These are phyloP conservation scores for Sminthopsis crassicaudata DNA, from an alignment of 2,113 vertebrate genomes.

Conservation along the genomic window DNA sequence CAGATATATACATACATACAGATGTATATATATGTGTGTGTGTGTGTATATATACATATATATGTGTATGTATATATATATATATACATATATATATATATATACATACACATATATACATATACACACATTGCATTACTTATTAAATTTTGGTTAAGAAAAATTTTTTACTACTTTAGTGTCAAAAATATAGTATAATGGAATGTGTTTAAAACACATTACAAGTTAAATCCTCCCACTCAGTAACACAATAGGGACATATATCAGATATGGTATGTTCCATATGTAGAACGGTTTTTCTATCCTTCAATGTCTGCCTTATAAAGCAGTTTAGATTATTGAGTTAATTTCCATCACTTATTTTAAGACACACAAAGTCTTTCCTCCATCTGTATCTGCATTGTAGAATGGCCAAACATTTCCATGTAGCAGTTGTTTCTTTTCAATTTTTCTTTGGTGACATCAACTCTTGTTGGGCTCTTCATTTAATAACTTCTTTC, in stretches of 20 bases:
- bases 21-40: no score
- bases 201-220: constrained; percentile 21
- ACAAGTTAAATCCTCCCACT: constrained; percentile 4
- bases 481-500: constrained; percentile 49
- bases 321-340: constrained; percentile 9
- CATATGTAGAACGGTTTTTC: background rate
- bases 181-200: constrained; percentile 29
- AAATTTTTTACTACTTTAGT: constrained; percentile 9
- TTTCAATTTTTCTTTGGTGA: constrained; percentile 6
- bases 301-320: constrained; percentile 4
- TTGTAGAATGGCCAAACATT: constrained; percentile 17
- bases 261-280: background rate
- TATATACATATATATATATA: no score
- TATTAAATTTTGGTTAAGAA: constrained; percentile 24
- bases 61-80: background rate
- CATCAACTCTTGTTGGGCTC: constrained; percentile 36
- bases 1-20: background rate
- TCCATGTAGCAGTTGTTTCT: constrained; percentile 18
- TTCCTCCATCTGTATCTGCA: background rate
- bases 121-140: background rate
- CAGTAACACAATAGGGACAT: constrained; percentile 16
- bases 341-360: constrained; percentile 2
- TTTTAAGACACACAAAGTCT: constrained; percentile 42
- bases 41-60: no score
- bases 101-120: background rate